A percentile compares a stretch with the other conserved stretches of the same genome.
Conservation (phyloP, 2,888 invertebrate genomes). For the Rhaphigaster nebulosa region DNA sequence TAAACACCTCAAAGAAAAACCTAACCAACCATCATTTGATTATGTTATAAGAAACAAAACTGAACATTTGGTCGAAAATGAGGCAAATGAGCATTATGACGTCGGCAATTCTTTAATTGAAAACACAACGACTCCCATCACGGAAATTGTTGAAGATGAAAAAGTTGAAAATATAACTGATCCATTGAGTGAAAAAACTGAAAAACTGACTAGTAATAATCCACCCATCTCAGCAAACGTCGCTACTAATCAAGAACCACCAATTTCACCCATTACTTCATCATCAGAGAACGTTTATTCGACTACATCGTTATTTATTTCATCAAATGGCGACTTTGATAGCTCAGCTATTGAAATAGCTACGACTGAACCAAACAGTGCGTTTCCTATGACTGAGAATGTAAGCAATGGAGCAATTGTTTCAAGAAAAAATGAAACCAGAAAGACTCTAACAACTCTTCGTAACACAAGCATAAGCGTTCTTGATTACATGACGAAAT, state of each 20-base stretch:
- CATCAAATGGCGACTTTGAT: background rate
- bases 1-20: background rate
- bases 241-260: background rate
- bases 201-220: background rate
- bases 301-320: background rate
- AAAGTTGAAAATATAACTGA: background rate
- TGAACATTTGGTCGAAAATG: background rate
- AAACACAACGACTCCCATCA: background rate
- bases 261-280: background rate
- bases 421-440: background rate
- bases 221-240: background rate
- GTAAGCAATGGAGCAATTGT: background rate
- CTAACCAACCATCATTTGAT: background rate
- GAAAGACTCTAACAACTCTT: background rate
- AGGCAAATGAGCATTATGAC: background rate
- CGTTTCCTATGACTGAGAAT: background rate
- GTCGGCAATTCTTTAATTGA: background rate
- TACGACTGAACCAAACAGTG: background rate
- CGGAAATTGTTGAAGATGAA: background rate
- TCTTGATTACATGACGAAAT: background rate
- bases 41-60: background rate
- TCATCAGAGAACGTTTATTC: background rate
- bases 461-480: background rate
- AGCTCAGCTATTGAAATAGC: background rate
- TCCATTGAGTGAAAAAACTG: background rate